Conservation (phyloP, 2,113 vertebrate species). For the Hoplias malabaricus region DNA sequence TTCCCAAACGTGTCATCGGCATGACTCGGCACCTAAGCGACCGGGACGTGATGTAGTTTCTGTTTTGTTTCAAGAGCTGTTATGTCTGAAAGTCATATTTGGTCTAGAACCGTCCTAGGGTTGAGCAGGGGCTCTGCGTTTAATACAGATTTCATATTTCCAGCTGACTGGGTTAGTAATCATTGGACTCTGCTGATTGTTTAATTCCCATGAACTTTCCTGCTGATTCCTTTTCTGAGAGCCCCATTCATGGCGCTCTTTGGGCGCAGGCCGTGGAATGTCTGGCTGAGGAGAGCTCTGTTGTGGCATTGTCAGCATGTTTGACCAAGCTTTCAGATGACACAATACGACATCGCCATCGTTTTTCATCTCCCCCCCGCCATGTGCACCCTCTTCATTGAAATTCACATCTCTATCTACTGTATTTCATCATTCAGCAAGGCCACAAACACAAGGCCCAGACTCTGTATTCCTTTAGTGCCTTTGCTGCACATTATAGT, state of each 20-base stretch:
- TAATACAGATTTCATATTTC: constrained; percentile 54
- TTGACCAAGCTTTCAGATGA: constrained; percentile 47
- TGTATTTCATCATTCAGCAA: constrained; percentile 35
- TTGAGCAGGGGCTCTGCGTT: constrained; percentile 11
- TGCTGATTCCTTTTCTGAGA: constrained; percentile 48
- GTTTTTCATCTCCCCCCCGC: constrained; percentile 55
- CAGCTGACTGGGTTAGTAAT: constrained; percentile 50
- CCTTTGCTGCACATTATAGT: neutral
- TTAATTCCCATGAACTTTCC: constrained; percentile 53
- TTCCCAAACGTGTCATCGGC: neutral
- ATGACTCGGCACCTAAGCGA: neutral
- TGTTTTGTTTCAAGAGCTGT: neutral
- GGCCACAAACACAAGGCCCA: constrained; percentile 20
- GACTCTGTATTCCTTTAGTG: neutral
- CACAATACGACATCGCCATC: constrained; percentile 44
- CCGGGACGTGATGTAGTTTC: constrained; percentile 21
- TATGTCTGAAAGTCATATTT: neutral
- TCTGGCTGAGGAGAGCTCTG: constrained; percentile 39
- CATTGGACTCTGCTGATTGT: constrained; percentile 39
- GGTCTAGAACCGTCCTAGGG: neutral
- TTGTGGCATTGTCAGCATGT: constrained; percentile 39
- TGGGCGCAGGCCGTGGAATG: constrained; percentile 42
- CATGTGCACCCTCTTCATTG: constrained; percentile 52
- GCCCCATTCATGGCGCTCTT: constrained; percentile 36
- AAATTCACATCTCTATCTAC: constrained; percentile 37